Conservation (phyloP, 2,797 vertebrate species). For the Argentina silus region DNA sequence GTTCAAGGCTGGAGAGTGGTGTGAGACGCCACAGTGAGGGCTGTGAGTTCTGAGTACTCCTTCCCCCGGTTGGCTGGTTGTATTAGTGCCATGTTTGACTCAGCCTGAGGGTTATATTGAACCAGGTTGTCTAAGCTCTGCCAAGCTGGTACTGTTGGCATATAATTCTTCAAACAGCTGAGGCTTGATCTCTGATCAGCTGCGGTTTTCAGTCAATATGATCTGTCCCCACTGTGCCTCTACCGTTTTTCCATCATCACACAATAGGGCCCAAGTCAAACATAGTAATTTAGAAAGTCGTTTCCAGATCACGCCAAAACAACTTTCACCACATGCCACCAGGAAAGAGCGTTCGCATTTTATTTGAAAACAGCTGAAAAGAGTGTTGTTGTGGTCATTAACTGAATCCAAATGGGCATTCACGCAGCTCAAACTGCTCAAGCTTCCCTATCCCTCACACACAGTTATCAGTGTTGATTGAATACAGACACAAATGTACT, state of each 20-base stretch:
- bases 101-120: not conserved
- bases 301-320: not conserved
- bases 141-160: conserved; percentile 10
- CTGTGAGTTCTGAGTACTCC: not conserved
- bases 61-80: not conserved
- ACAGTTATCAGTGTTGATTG: not conserved
- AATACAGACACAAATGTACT: too few relatives aligned
- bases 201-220: not conserved
- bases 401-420: not conserved
- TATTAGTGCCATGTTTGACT: not conserved
- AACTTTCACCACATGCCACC: not conserved
- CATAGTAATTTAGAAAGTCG: not conserved
- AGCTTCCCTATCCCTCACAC: not conserved
- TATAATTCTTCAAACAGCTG: not conserved
- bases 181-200: not conserved
- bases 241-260: not conserved
- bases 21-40: not conserved
- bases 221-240: not conserved
- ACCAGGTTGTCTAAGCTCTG: not conserved
- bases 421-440: not conserved
- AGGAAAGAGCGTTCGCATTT: not conserved
- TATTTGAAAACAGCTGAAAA: not conserved
- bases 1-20: not conserved
- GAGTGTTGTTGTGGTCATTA: not conserved
- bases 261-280: not conserved